Evolutionary conservation across 1,140 invertebrate species (phyloP).

Genomic region (Rhagoletis pomonella): DNA sequence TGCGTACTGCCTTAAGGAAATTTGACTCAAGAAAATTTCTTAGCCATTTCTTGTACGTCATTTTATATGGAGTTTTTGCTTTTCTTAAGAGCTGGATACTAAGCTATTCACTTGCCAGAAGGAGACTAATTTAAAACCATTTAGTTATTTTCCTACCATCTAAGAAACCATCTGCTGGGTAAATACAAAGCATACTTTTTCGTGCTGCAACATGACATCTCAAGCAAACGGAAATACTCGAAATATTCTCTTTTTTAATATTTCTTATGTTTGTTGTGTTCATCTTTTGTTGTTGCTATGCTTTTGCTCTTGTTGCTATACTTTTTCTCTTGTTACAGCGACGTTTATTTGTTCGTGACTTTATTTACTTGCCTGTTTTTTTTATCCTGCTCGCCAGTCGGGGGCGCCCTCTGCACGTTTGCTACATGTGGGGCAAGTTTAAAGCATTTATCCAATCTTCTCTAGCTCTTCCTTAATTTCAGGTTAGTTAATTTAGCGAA

Average conservation of each 20-base stretch:
- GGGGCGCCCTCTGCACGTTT: not conserved
- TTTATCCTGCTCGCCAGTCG: not conserved
- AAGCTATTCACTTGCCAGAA: too few relatives aligned
- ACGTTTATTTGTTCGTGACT: not conserved
- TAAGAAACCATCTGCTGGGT: too few relatives aligned
- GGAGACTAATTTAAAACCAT: too few relatives aligned
- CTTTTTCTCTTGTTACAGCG: not conserved
- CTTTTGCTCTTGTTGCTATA: too few relatives aligned
- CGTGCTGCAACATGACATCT: conserved; percentile 43
- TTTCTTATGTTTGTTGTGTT: not conserved
- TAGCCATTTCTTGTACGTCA: too few relatives aligned
- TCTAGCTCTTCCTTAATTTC: not conserved
- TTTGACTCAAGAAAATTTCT: too few relatives aligned
- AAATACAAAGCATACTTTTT: not conserved
- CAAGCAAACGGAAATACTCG: conserved; percentile 48
- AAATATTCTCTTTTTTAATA: not conserved
- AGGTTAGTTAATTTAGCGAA: not conserved
- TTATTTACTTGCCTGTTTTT: not conserved
- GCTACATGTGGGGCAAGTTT: not conserved
- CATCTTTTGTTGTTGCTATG: not conserved
- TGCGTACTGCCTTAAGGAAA: too few relatives aligned
- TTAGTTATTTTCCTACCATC: too few relatives aligned
- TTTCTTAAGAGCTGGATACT: too few relatives aligned
- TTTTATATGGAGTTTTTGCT: too few relatives aligned
- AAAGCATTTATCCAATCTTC: not conserved